These are phyloP conservation scores for Scyliorhinus canicula DNA, from an alignment of 2,797 vertebrate genomes.

Conservation along the genomic window DNA sequence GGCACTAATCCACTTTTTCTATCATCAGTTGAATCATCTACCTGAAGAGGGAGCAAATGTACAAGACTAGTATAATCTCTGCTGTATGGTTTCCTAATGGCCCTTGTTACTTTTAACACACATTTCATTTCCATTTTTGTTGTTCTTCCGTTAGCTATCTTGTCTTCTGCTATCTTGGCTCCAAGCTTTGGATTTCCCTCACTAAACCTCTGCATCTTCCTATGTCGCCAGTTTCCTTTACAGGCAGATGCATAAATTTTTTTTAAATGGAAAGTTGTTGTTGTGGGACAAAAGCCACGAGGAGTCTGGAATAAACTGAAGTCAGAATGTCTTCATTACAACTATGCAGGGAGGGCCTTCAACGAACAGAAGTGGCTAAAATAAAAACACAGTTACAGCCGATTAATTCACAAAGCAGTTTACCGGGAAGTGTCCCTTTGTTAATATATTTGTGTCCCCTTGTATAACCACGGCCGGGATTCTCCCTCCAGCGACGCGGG, in stretches of 20 bases:
- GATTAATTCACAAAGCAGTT: too few species aligned
- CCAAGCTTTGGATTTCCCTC: background rate
- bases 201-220: too few species aligned
- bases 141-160: background rate
- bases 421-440: too few species aligned
- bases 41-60: background rate
- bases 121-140: background rate
- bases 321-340: too few species aligned
- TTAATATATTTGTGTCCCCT: too few species aligned
- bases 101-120: background rate
- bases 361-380: too few species aligned
- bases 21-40: background rate
- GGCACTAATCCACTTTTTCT: background rate
- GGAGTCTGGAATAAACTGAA: too few species aligned
- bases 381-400: too few species aligned
- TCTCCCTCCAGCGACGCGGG: too few species aligned
- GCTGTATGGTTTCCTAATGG: background rate
- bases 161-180: background rate
- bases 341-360: too few species aligned
- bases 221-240: background rate
- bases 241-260: background rate
- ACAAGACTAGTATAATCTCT: background rate
- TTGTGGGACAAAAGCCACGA: too few species aligned
- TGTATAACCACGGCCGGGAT: too few species aligned
- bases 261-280: background rate